Evolutionary conservation across 2,113 vertebrate species (phyloP).

Genomic region (Solea solea): DNA sequence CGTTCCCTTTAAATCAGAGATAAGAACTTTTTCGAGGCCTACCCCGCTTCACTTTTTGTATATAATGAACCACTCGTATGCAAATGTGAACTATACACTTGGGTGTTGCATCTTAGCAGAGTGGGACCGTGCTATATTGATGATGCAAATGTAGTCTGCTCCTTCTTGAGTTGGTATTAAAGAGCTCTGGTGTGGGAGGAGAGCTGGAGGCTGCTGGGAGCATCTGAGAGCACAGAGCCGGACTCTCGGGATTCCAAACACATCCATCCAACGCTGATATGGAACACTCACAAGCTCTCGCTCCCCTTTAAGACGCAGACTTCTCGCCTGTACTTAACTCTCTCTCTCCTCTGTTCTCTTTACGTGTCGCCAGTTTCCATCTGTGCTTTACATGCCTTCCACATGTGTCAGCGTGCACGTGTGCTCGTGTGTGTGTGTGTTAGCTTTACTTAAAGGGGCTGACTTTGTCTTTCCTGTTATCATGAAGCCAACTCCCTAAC

Average conservation of each 20-base stretch:
- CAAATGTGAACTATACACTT: not conserved
- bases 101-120: slow-evolving; percentile 8
- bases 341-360: slow-evolving; percentile 7
- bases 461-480: not conserved
- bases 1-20: no score
- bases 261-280: slow-evolving; percentile 28
- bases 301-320: not conserved
- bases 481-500: not conserved
- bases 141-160: slow-evolving; percentile 53
- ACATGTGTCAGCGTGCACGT: slow-evolving; percentile 37
- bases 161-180: slow-evolving; percentile 40
- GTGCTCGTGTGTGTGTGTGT: slow-evolving; percentile 28
- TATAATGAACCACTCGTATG: no score
- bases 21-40: no score
- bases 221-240: slow-evolving; percentile 44
- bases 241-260: slow-evolving; percentile 42
- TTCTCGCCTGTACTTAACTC: not conserved
- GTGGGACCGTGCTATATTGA: slow-evolving; percentile 21
- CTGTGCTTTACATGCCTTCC: slow-evolving; percentile 41
- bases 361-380: slow-evolving; percentile 31
- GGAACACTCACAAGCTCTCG: slow-evolving; percentile 28
- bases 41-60: no score
- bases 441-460: not conserved
- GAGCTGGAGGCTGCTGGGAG: slow-evolving; percentile 27
- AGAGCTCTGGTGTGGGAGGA: slow-evolving; percentile 27